Percentiles rank a stretch among this genome's conserved stretches.
Conservation (phyloP, 2,113 vertebrate genomes). For the Oreotrochilus melanogaster region DNA sequence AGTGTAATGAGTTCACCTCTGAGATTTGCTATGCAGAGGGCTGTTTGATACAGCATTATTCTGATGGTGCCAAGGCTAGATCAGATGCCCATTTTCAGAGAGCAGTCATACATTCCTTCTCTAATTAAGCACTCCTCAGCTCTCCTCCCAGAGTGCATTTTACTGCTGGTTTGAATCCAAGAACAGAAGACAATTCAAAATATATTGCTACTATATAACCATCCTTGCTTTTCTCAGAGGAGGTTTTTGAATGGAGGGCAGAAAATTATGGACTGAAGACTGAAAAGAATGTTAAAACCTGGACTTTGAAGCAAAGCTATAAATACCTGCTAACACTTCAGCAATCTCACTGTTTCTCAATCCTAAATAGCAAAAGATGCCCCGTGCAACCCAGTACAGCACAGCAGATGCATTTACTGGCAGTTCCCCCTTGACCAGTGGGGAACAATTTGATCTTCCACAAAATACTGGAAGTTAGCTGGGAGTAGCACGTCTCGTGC, state of each 20-base stretch:
- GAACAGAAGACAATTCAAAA: conserved; percentile 55
- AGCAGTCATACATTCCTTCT: conserved; percentile 47
- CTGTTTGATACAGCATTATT: conserved; percentile 37
- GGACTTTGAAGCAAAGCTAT: background rate
- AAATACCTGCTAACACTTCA: background rate
- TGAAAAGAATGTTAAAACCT: background rate
- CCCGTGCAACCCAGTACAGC: background rate
- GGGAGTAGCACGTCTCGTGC: background rate
- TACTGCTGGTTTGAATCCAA: conserved; percentile 54
- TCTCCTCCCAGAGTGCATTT: conserved; percentile 46
- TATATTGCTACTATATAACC: conserved; percentile 36
- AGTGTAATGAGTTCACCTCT: conserved; percentile 52
- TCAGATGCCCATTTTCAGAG: conserved; percentile 57
- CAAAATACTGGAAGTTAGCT: background rate
- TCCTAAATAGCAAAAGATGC: background rate
- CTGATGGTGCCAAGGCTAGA: conserved; percentile 54
- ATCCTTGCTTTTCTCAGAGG: background rate
- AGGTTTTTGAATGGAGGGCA: conserved; percentile 31
- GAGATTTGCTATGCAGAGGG: conserved; percentile 21
- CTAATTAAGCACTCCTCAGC: conserved; percentile 69
- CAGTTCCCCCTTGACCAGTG: background rate
- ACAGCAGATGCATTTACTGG: background rate
- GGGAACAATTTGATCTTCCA: background rate
- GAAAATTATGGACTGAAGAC: background rate
- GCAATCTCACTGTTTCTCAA: background rate